Conservation (phyloP, 2,797 vertebrate genomes). For the Glossophaga mutica region DNA sequence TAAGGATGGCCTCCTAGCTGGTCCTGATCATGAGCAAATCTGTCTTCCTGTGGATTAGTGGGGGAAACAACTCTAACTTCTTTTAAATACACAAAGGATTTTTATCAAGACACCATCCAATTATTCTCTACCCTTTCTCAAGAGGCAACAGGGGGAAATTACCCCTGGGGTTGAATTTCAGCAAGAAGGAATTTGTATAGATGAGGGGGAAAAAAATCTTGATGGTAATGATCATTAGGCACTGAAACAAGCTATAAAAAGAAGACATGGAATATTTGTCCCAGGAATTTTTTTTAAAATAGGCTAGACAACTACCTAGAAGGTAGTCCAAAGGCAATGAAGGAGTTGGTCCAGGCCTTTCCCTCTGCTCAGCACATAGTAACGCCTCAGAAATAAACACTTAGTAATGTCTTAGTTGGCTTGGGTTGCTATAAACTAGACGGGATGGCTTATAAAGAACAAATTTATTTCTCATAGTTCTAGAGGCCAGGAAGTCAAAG, state of each 20-base stretch:
- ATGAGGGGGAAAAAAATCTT: not conserved
- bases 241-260: not conserved
- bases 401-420: not conserved
- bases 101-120: not conserved
- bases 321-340: not conserved
- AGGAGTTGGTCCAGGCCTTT: not conserved
- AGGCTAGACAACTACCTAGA: not conserved
- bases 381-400: not conserved
- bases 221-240: not conserved
- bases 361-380: not conserved
- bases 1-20: not conserved
- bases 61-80: not conserved
- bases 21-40: not conserved
- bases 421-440: not conserved
- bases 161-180: not conserved
- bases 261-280: not conserved
- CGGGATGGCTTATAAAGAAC: not conserved
- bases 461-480: not conserved
- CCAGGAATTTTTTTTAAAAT: not conserved
- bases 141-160: not conserved
- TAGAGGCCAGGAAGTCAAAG: not conserved
- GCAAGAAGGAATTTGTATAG: slow-evolving; percentile 9
- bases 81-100: not conserved
- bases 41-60: not conserved
- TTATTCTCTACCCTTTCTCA: not conserved